These are phyloP conservation scores for Saxidomus purpurata DNA, from an alignment of 1,140 invertebrate species.

Conservation along the genomic window DNA sequence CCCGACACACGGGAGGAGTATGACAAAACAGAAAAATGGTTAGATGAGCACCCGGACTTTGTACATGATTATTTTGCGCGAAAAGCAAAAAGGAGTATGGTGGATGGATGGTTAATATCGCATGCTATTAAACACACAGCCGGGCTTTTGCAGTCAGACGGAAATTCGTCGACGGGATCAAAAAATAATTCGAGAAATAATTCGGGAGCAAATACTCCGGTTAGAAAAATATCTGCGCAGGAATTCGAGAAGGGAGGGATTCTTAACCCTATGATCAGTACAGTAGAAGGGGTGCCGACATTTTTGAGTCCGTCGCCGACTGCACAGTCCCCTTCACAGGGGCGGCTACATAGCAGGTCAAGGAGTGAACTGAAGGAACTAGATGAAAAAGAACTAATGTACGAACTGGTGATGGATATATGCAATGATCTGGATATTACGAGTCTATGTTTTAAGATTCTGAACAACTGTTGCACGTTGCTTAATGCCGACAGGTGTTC, in stretches of 20 bases:
- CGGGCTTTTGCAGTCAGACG: slow-evolving; percentile 80
- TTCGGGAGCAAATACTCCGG: slow-evolving; percentile 89
- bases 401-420: slow-evolving; percentile 98
- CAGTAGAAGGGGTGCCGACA: slow-evolving; percentile 95
- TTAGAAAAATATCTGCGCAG: slow-evolving; percentile 97
- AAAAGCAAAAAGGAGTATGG: slow-evolving; percentile 96
- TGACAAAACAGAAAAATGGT: slow-evolving; percentile 89
- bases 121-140: slow-evolving; percentile 93
- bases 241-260: slow-evolving; percentile 97
- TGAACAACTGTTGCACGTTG: slow-evolving; percentile 97
- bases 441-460: slow-evolving; percentile 97
- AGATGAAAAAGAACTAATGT: slow-evolving; percentile 97
- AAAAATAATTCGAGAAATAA: slow-evolving; percentile 84
- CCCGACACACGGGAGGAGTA: slow-evolving; percentile 77
- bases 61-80: slow-evolving; percentile 97
- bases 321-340: slow-evolving; percentile 70
- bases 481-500: slow-evolving; percentile 97
- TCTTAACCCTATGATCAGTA: slow-evolving; percentile 95
- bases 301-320: slow-evolving; percentile 89
- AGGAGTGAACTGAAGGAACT: slow-evolving; percentile 94
- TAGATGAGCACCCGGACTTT: slow-evolving; percentile 98
- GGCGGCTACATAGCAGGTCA: slow-evolving; percentile 74
- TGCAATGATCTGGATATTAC: slow-evolving; percentile 98
- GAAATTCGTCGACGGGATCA: slow-evolving; percentile 85
- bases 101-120: slow-evolving; percentile 93